Evolutionary conservation across 2,113 vertebrate genomes (phyloP).

Genomic region (Aspiorhynchus laticeps): DNA sequence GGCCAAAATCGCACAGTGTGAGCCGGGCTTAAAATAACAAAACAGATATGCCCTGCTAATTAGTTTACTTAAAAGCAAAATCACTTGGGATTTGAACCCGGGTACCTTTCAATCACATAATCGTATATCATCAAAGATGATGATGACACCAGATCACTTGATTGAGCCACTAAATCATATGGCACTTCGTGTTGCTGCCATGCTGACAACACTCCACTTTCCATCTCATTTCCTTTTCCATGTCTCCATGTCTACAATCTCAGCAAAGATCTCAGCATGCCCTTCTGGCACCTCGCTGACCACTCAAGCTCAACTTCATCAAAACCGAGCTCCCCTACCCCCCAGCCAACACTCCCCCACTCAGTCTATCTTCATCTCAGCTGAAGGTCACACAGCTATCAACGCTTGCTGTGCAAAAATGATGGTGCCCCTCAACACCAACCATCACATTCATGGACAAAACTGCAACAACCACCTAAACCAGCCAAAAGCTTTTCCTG

Average conservation of each 20-base stretch:
- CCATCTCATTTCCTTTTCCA: slow-evolving; percentile 2
- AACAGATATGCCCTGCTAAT: not conserved
- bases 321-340: not conserved
- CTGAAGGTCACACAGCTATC: slow-evolving; percentile 16
- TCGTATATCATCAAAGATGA: not conserved
- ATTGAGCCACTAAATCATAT: not conserved
- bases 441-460: not conserved
- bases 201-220: slow-evolving; percentile 15
- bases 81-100: not conserved
- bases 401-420: not conserved
- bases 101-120: not conserved
- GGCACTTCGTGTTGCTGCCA: not conserved
- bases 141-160: not conserved
- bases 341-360: not conserved
- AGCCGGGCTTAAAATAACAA: not conserved
- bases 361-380: slow-evolving; percentile 4
- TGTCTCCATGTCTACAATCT: not conserved
- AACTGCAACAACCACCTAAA: not conserved
- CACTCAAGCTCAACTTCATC: slow-evolving; percentile 32
- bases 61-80: not conserved
- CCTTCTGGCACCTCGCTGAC: not conserved
- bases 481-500: not conserved
- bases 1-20: no score
- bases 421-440: not conserved
- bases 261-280: slow-evolving; percentile 19